Conservation (phyloP, 2,888 invertebrate species). For the Cheilosia impressa region DNA sequence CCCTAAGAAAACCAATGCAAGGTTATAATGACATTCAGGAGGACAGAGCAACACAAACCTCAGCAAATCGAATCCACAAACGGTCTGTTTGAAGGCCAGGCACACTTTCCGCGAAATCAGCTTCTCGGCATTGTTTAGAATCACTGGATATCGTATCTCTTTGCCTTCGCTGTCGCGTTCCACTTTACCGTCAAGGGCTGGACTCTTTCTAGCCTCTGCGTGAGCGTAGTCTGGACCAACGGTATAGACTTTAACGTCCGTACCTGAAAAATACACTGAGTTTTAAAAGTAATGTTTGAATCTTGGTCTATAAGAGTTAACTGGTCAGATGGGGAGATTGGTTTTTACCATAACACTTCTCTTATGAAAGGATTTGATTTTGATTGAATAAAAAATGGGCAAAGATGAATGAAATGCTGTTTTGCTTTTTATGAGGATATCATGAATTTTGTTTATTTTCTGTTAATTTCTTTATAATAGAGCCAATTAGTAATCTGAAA, state of each 20-base stretch:
- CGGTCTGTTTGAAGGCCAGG: constrained; percentile 98
- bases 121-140: constrained; percentile 98
- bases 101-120: constrained; percentile 99
- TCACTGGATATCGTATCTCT: constrained; percentile 99
- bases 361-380: constrained; percentile 47
- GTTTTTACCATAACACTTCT: constrained; percentile 72
- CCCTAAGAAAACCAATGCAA: constrained; percentile 86
- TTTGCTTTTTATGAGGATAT: constrained; percentile 32
- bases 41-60: constrained; percentile 84
- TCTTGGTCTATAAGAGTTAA: constrained; percentile 77
- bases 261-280: constrained; percentile 86
- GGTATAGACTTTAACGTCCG: constrained; percentile 95
- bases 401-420: constrained; percentile 42
- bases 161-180: constrained; percentile 99
- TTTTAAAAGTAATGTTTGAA: constrained; percentile 84
- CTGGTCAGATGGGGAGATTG: constrained; percentile 74
- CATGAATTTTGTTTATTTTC: constrained; percentile 12
- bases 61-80: constrained; percentile 99
- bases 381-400: constrained; percentile 54
- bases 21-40: background rate
- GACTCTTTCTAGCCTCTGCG: constrained; percentile 99
- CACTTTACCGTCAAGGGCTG: constrained; percentile 98
- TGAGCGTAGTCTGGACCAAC: constrained; percentile 99
- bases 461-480: constrained; percentile 24
- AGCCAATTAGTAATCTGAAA: constrained; percentile 67